Conservation (phyloP, 2,888 invertebrate genomes). For the Microctonus aethiopoides region DNA sequence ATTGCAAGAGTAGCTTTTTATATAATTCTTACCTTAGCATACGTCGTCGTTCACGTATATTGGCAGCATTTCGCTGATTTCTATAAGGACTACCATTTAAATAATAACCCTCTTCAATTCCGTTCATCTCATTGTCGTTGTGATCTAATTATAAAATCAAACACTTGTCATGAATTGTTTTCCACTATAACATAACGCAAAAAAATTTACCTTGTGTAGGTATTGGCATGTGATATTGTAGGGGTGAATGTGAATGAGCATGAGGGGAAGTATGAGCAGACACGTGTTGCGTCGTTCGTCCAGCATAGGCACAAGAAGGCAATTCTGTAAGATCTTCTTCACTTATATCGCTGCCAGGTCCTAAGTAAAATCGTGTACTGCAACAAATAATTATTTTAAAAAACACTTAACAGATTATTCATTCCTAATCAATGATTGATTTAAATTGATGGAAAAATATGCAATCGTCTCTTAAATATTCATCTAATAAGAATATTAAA, state of each 20-base stretch:
- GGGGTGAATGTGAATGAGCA: slow-evolving; percentile 59
- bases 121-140: slow-evolving; percentile 63
- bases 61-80: slow-evolving; percentile 92
- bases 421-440: no score
- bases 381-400: no score
- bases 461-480: no score
- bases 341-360: slow-evolving; percentile 67
- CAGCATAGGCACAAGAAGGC: slow-evolving; percentile 84
- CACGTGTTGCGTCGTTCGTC: slow-evolving; percentile 69
- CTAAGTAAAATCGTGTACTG: slow-evolving; percentile 62
- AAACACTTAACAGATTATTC: background rate
- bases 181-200: slow-evolving; percentile 15
- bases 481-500: no score
- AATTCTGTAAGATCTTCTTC: slow-evolving; percentile 78
- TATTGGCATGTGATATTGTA: slow-evolving; percentile 63
- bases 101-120: slow-evolving; percentile 70
- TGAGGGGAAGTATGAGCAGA: slow-evolving; percentile 56
- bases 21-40: slow-evolving; percentile 87
- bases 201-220: slow-evolving; percentile 58
- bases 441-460: no score
- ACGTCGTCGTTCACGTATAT: slow-evolving; percentile 95
- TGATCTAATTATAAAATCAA: slow-evolving; percentile 49
- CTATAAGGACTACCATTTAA: slow-evolving; percentile 84
- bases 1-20: background rate
- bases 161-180: background rate